Base-by-base conservation (phyloP, 2,888 invertebrate species). In the Pachymerium ferrugineum region DNA sequence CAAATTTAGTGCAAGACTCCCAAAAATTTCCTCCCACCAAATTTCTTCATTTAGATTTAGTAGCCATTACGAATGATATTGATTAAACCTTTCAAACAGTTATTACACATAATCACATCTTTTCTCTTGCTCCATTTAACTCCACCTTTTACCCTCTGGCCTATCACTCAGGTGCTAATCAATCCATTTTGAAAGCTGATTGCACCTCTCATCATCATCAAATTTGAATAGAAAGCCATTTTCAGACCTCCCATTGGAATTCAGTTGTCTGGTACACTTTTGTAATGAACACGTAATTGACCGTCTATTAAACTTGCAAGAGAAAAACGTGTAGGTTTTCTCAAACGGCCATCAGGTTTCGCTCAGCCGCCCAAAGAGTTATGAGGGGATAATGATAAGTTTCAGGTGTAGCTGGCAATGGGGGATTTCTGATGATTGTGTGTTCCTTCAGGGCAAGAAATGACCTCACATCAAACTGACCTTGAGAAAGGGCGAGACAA, bases 351-450 rank as follows among this genome's bases (percentile, higher is more conserved):
- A 62, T 62, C 62, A 25, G 25, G 62, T 28, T 28, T 28, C 12
- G 31, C 30, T 33, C 70, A 33, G 33, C 70, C 22, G 70, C 70
- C 33, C 31, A 69, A 69, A 69, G 70, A 69, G 70, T 69, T 69
- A 69, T 69, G 70, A 33, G 70, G 70, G 70, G 33, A 69, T 69
- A 69, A 69, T 69, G 33, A 69, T 69, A 69, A 30, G 70, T 69
- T 69, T 62, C 62, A 62, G 62, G 62, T 62, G 62, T 62, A 62
- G 62, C 62, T 25, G 62, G 62, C 62, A 62, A 62, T 62, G 62
- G 62, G n/a, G 25, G 62, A 62, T 62, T 62, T 62, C 62, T 62
- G 62, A 62, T 62, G 62, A 62, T 62, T 62, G 62, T 62, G 62
- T 12, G 6, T 25, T 12, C 62, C 62, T 62, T n/a, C 25, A 22